These are phyloP conservation scores for Dromius quadrimaculatus DNA, from an alignment of 2,888 invertebrate species.

Conservation along the genomic window DNA sequence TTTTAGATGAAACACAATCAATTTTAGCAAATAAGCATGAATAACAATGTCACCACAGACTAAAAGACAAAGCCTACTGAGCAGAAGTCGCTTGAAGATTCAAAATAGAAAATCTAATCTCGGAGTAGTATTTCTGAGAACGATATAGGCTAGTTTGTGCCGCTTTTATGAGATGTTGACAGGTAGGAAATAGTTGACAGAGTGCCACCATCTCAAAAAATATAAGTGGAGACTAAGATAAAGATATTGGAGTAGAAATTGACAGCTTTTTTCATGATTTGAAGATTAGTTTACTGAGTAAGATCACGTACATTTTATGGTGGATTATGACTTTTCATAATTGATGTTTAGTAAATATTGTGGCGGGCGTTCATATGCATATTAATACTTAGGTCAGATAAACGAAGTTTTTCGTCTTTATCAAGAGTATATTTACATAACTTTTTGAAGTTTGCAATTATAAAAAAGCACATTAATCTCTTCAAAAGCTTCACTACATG, in stretches of 20 bases:
- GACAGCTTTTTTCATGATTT: slow-evolving; percentile 44
- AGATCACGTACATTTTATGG: background rate
- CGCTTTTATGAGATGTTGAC: slow-evolving; percentile 24
- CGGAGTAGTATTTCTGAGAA: slow-evolving; percentile 9
- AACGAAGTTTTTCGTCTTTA: no score
- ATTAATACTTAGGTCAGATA: no score
- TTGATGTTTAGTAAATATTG: no score
- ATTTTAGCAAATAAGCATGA: slow-evolving; percentile 1
- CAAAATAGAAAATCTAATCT: slow-evolving; percentile 43
- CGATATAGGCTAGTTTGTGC: slow-evolving; percentile 1
- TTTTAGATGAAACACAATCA: slow-evolving; percentile 6
- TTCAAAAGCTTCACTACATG: no score
- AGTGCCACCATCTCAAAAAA: slow-evolving; percentile 57
- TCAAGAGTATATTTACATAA: no score
- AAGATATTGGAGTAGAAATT: slow-evolving; percentile 30
- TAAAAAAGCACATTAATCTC: no score
- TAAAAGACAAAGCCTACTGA: slow-evolving; percentile 17
- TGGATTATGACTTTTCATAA: no score
- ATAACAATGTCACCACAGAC: background rate
- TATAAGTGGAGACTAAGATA: slow-evolving; percentile 30
- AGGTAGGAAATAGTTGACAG: slow-evolving; percentile 61
- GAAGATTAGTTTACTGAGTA: slow-evolving; percentile 17
- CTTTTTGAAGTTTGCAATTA: no score
- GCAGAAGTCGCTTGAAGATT: slow-evolving; percentile 11
- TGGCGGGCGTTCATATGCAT: no score